Percentiles rank a stretch among this genome's conserved stretches.
Conservation (phyloP, 2,113 vertebrate genomes). For the Paradoxurus hermaphroditus region DNA sequence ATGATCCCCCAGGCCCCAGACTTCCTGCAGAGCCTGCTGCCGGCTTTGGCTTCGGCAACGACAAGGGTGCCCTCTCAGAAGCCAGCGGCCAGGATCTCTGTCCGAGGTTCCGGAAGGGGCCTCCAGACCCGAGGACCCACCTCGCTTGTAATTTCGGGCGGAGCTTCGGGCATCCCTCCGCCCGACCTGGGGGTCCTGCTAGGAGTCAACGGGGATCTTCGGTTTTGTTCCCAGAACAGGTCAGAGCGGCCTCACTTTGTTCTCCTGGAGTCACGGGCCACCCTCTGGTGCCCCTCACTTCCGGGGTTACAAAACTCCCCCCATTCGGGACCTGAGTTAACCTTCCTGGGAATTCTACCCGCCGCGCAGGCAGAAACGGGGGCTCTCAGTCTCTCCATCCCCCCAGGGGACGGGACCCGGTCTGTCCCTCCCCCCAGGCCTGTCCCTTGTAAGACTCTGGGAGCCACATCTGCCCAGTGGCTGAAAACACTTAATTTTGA, state of each 20-base stretch:
- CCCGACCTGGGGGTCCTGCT: accelerated
- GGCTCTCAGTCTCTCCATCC: no score
- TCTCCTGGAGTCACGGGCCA: background rate
- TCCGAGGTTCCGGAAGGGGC: accelerated
- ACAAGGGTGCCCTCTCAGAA: background rate
- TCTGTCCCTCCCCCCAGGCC: accelerated
- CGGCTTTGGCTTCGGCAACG: no score
- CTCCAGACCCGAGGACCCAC: background rate
- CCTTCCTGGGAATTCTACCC: background rate
- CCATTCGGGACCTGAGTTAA: accelerated
- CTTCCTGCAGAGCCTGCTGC: background rate
- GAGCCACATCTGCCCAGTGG: accelerated
- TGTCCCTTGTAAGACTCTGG: accelerated
- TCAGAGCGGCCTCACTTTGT: background rate
- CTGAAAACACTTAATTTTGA: background rate
- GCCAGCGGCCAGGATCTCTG: accelerated
- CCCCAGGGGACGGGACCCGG: no score
- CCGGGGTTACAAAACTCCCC: background rate
- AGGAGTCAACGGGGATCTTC: accelerated
- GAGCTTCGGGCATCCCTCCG: accelerated
- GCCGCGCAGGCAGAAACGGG: accelerated
- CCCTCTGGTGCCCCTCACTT: accelerated
- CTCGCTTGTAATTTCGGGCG: accelerated
- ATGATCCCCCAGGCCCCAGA: background rate
- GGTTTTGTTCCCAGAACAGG: accelerated